Evolutionary conservation across 1,140 invertebrate species (phyloP).

Genomic region (Copidosoma floridanum): DNA sequence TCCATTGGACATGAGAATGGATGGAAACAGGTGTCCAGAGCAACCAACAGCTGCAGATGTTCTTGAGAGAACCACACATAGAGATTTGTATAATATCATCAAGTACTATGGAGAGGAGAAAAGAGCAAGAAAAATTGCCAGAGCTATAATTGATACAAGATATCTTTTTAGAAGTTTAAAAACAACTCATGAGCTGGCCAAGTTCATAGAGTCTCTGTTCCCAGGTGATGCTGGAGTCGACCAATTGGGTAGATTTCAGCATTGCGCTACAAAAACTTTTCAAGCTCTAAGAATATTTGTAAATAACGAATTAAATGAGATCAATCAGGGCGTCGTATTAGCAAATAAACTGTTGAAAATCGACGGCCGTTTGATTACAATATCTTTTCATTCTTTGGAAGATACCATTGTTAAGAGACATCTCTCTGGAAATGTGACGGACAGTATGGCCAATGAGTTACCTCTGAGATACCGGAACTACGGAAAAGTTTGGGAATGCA

Average conservation of each 20-base stretch:
- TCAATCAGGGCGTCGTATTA: constrained; percentile 84
- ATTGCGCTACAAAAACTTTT: constrained; percentile 89
- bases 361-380: constrained; percentile 74
- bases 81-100: constrained; percentile 78
- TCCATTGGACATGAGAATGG: constrained; percentile 95
- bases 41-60: constrained; percentile 83
- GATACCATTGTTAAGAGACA: constrained; percentile 94
- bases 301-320: constrained; percentile 95
- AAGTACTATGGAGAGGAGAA: constrained; percentile 92
- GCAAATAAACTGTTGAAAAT: constrained; percentile 76
- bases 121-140: constrained; percentile 80
- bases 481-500: constrained; percentile 55
- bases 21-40: constrained; percentile 68
- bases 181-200: constrained; percentile 81
- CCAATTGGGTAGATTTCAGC: constrained; percentile 71
- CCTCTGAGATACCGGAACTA: constrained; percentile 67
- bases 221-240: constrained; percentile 62
- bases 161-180: constrained; percentile 76
- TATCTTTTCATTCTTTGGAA: constrained; percentile 92
- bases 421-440: constrained; percentile 72
- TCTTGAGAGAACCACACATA: constrained; percentile 74
- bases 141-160: constrained; percentile 84
- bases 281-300: constrained; percentile 94
- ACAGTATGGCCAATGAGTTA: constrained; percentile 65
- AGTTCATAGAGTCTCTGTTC: constrained; percentile 71